phyloP scores from a whole-genome alignment of 2,113 vertebrate genomes.

The Menura novaehollandiae region DNA sequence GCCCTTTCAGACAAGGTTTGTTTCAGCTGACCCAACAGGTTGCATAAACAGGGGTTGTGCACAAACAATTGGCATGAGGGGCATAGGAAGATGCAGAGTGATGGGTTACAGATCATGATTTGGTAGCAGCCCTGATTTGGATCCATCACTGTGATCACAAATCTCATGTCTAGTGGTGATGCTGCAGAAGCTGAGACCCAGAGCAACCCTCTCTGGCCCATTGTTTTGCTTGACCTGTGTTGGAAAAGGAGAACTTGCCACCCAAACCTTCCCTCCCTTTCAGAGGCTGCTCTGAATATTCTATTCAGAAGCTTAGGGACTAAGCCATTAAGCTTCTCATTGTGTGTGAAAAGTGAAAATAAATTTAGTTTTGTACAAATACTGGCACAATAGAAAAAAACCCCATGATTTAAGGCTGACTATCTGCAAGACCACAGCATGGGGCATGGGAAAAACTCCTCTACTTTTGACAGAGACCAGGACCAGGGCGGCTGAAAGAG shows the following conservation, averaged over 20 bases:
- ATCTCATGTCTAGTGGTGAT: rapidly evolving
- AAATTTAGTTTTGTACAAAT: not conserved
- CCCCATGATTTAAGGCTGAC: not conserved
- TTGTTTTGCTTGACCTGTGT: rapidly evolving
- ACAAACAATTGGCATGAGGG: not conserved
- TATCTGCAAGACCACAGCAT: not conserved
- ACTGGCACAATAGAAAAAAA: not conserved
- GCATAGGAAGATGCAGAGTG: not conserved
- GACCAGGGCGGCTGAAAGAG: not conserved
- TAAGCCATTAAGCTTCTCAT: not conserved
- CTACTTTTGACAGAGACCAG: not conserved
- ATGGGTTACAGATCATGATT: not conserved
- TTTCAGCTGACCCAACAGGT: not conserved
- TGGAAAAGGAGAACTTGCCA: not conserved
- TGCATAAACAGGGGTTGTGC: rapidly evolving
- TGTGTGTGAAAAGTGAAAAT: not conserved
- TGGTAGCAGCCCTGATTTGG: not conserved
- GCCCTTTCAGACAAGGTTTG: not conserved
- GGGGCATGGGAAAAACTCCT: not conserved
- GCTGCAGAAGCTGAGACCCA: not conserved
- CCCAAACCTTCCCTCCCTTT: not conserved
- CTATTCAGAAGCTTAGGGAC: not conserved
- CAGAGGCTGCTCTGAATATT: not conserved
- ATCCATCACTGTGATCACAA: not conserved
- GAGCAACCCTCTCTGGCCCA: not conserved